Percentiles rank a stretch among this genome's conserved stretches.
These are phyloP conservation scores for Haliaeetus leucogaster DNA, from an alignment of 2,113 vertebrate genomes.

Conservation along the genomic window DNA sequence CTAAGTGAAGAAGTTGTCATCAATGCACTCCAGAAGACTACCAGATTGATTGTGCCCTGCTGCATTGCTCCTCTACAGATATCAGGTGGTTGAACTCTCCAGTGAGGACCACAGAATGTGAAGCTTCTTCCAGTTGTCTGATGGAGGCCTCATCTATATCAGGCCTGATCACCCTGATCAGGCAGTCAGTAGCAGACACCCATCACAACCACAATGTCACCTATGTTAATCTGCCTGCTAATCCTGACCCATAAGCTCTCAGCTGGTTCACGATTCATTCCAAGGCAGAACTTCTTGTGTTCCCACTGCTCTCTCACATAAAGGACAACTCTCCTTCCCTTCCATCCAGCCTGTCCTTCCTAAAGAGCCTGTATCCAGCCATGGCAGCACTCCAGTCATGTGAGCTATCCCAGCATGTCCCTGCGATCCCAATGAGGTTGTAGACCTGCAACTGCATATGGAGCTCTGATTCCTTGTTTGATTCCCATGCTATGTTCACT, in stretches of 20 bases:
- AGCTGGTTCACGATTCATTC: background rate
- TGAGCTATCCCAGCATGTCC: background rate
- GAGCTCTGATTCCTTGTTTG: background rate
- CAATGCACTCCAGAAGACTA: background rate
- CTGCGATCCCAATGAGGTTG: background rate
- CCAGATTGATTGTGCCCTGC: background rate
- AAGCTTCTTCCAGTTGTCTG: background rate
- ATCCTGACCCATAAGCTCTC: background rate
- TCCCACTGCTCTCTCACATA: background rate
- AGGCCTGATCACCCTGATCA: background rate
- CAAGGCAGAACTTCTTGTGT: background rate
- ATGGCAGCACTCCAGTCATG: background rate
- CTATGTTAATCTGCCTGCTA: background rate
- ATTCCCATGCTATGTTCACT: background rate
- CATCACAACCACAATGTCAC: background rate
- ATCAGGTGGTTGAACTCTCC: background rate
- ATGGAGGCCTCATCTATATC: background rate
- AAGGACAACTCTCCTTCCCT: too few species aligned
- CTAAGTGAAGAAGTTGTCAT: background rate
- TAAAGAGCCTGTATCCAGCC: background rate
- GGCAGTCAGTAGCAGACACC: background rate
- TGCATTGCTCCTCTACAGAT: background rate
- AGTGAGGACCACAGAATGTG: background rate
- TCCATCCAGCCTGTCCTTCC: background rate
- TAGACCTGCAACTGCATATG: background rate